Conservation (phyloP, 2,113 vertebrate species). For the Trichomycterus rosablanca region DNA sequence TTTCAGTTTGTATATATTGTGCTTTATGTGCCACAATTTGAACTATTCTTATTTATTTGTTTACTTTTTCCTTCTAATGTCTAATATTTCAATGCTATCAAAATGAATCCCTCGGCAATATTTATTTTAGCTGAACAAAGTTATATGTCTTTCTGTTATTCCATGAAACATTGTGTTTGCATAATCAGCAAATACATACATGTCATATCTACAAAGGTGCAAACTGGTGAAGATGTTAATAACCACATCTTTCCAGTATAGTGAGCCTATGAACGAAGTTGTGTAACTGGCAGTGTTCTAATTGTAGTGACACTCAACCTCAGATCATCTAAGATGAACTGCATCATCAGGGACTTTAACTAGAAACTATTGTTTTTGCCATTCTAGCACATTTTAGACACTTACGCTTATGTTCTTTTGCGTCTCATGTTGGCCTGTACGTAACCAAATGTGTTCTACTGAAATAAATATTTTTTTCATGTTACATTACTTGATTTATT, state of each 20-base stretch:
- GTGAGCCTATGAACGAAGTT: slow-evolving; percentile 25
- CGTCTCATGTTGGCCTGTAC: slow-evolving; percentile 78
- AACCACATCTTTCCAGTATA: slow-evolving; percentile 11
- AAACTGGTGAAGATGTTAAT: not conserved
- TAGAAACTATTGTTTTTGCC: slow-evolving; percentile 71
- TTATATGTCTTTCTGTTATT: slow-evolving; percentile 6
- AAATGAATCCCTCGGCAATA: slow-evolving; percentile 30
- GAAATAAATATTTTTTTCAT: slow-evolving; percentile 59
- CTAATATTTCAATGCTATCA: slow-evolving; percentile 24
- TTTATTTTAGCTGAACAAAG: slow-evolving; percentile 30
- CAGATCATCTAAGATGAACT: slow-evolving; percentile 36
- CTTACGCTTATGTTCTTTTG: slow-evolving; percentile 75
- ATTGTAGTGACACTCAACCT: slow-evolving; percentile 22
- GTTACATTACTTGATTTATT: slow-evolving; percentile 24
- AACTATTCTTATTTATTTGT: slow-evolving; percentile 48
- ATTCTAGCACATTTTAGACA: slow-evolving; percentile 77
- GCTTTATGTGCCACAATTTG: slow-evolving; percentile 35
- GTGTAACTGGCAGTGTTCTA: slow-evolving; percentile 22
- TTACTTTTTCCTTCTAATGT: slow-evolving; percentile 23
- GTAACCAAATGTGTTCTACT: slow-evolving; percentile 67
- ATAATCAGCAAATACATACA: too few relatives aligned
- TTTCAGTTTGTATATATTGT: slow-evolving; percentile 50
- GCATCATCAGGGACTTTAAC: slow-evolving; percentile 50
- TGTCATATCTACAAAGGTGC: too few relatives aligned
- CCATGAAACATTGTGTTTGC: not conserved